phyloP scores from a whole-genome alignment of 2,797 vertebrate species.

The Gymnopithys bicolor region DNA sequence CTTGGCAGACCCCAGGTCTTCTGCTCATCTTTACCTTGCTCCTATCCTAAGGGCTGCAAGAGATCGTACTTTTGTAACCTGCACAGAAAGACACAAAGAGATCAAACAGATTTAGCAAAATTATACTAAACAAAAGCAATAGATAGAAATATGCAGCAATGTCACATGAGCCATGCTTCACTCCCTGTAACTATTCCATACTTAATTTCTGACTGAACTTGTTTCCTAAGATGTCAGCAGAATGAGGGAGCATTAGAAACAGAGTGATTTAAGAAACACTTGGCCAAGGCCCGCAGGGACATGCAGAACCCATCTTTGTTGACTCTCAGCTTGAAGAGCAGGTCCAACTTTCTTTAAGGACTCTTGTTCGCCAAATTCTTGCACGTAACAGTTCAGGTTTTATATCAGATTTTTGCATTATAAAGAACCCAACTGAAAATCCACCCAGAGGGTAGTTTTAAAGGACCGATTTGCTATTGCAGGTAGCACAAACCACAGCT shows the following conservation, averaged over 20 bases:
- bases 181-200: background rate
- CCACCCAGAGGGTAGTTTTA: background rate
- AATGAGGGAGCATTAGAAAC: background rate
- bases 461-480: background rate
- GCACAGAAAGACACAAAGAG: conserved; percentile 72
- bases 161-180: background rate
- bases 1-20: conserved; percentile 69
- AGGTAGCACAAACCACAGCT: background rate
- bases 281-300: background rate
- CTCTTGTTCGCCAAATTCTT: background rate
- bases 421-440: background rate
- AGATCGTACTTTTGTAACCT: conserved; percentile 74
- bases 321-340: background rate
- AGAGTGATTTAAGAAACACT: background rate
- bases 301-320: background rate
- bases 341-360: background rate
- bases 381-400: background rate
- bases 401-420: background rate
- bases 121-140: background rate
- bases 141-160: background rate
- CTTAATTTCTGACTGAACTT: background rate
- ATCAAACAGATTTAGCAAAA: conserved; percentile 58
- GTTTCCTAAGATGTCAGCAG: background rate
- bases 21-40: conserved; percentile 58
- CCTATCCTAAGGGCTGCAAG: conserved; percentile 70